Base-by-base conservation (phyloP, 2,113 vertebrate species). In the Anseranas semipalmata region DNA sequence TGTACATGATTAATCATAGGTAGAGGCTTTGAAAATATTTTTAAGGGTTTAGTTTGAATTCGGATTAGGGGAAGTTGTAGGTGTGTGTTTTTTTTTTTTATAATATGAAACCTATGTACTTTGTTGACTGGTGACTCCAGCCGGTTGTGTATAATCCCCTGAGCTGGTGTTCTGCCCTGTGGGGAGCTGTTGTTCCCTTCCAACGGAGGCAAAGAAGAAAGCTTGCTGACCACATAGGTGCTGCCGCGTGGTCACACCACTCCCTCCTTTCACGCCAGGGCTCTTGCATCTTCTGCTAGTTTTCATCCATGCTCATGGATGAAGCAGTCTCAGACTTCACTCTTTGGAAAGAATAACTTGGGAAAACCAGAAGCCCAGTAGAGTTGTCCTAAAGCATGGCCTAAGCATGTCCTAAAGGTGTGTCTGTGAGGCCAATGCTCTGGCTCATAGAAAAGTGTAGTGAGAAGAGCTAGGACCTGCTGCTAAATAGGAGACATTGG, bases 81-180 rank as follows among this genome's bases (percentile, higher is more conserved):
- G 41, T 41, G 41, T 41, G 41, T 68, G 55, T 32, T 67, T 18
- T 72, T n/a, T n/a, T n/a, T n/a, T n/a, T n/a, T n/a, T n/a, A n/a
- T n/a, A 46, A 37, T 74, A 55, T 24, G 55, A 89, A 66, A 14
- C 12, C 15, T 13, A 0, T 10, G 27, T 41, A 41, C n/a, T n/a
- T n/a, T n/a, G n/a, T n/a, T 74, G 74, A 32, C 37, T 24, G 62
- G 35, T 85, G 43, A 15, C 37, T 48, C 43, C 88, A 75, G n/a
- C 65, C 22, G 66, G 53, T 30, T 0, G 0, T 10, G 32, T 45
- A 5, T 6, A 0, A 18, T 52, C 28, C 18, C 41, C 5, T 0
- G 1, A 73, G n/a, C 39, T n/a, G 41, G 7, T 75, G 56, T 63
- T 12, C 12, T 59, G 58, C 58, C 33, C n/a, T 35, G 32, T 14